Evolutionary conservation across 2,113 vertebrate species (phyloP).

Genomic region (Heliornis fulica): DNA sequence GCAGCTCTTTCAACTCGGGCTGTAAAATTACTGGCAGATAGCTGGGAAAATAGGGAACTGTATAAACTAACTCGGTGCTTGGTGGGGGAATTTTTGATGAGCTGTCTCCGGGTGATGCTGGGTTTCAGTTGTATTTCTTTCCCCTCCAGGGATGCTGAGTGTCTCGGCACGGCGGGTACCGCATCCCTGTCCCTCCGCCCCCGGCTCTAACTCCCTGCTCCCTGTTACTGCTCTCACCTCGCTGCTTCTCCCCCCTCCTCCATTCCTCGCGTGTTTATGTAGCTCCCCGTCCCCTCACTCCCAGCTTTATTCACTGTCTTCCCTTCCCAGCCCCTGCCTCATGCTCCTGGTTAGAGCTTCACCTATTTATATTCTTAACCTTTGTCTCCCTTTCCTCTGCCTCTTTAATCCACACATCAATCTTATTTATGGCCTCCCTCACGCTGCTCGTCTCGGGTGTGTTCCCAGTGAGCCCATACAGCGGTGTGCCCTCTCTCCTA

Average conservation of each 20-base stretch:
- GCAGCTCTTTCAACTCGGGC: background rate
- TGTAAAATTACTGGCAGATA: background rate
- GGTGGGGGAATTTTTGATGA: background rate
- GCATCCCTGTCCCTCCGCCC: background rate
- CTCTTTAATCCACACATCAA: conserved; percentile 32
- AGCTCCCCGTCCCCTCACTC: background rate
- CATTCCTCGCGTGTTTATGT: background rate
- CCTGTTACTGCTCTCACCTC: background rate
- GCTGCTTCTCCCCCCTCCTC: background rate
- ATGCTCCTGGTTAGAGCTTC: background rate
- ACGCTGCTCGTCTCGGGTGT: background rate
- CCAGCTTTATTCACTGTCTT: background rate
- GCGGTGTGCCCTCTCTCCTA: background rate
- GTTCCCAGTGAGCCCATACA: background rate
- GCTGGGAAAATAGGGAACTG: background rate
- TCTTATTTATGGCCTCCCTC: conserved; percentile 12
- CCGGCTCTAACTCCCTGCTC: fast-evolving
- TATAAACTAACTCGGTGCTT: background rate
- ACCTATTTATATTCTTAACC: conserved; percentile 28
- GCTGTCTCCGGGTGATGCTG: background rate
- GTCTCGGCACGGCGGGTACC: fast-evolving
- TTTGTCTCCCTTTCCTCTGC: background rate
- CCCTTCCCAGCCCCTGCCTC: background rate
- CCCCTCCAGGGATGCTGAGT: background rate
- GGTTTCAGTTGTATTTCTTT: background rate